Conservation (phyloP, 2,888 invertebrate species). For the Drosophila barbarae region DNA sequence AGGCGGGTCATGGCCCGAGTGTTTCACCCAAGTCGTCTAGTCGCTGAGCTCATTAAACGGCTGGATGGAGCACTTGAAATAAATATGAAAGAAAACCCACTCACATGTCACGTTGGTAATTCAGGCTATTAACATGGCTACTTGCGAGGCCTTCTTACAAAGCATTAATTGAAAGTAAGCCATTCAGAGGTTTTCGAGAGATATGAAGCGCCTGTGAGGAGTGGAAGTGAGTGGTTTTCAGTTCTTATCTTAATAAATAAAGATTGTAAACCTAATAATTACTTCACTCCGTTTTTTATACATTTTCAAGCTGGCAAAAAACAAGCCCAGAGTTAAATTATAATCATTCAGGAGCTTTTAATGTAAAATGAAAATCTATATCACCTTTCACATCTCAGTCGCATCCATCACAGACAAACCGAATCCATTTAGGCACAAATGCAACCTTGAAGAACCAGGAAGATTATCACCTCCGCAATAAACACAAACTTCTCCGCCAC, state of each 20-base stretch:
- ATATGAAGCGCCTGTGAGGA: not conserved
- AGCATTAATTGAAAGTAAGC: not conserved
- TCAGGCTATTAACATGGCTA: constrained; percentile 14
- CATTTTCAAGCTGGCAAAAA: not conserved
- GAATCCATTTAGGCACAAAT: constrained; percentile 2
- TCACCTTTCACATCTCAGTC: not conserved
- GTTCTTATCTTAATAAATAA: too few relatives aligned
- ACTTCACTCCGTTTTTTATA: not conserved
- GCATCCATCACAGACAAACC: constrained; percentile 1
- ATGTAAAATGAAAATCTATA: not conserved
- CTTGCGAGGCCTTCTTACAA: constrained; percentile 1
- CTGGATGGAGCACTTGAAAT: constrained; percentile 11
- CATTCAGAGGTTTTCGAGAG: not conserved
- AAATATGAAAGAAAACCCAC: constrained; percentile 22
- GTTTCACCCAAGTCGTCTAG: constrained; percentile 46
- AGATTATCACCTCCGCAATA: constrained; percentile 11
- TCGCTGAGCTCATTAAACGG: constrained; percentile 33
- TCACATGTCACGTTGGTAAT: constrained; percentile 4
- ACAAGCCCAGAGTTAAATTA: not conserved
- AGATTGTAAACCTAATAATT: too few relatives aligned
- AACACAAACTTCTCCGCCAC: constrained; percentile 14
- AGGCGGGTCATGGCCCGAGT: constrained; percentile 10
- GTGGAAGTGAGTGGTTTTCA: not conserved
- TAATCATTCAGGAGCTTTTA: too few relatives aligned
- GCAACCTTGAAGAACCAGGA: constrained; percentile 12